These are phyloP conservation scores for Heliangelus exortis DNA, from an alignment of 2,797 vertebrate species.

Conservation along the genomic window DNA sequence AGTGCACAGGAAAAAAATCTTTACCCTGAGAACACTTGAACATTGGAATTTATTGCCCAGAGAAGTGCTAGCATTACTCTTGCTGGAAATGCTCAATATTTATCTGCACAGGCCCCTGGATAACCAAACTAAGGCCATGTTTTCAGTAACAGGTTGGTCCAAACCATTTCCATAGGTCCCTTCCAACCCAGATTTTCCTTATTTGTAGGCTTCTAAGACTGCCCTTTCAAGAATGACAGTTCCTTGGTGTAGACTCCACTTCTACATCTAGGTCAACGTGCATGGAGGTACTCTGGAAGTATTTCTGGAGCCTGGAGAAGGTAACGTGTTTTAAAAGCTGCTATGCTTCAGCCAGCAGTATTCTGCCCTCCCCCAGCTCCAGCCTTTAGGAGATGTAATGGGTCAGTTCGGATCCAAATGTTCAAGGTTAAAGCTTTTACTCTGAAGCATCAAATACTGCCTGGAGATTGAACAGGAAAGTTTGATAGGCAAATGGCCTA, in stretches of 20 bases:
- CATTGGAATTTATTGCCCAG: rapidly evolving
- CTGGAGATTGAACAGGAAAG: neutral
- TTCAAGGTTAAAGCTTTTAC: constrained; percentile 25
- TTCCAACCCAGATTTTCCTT: neutral
- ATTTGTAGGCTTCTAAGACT: neutral
- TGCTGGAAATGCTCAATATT: neutral
- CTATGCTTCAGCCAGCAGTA: neutral
- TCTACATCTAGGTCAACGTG: neutral
- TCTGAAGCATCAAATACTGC: neutral
- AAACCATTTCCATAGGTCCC: neutral
- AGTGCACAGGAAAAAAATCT: neutral
- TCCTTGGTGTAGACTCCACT: neutral
- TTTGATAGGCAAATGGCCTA: neutral
- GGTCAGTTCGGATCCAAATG: neutral
- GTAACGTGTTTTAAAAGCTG: neutral
- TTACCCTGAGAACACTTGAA: neutral
- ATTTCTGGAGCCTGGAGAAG: neutral
- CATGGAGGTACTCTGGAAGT: neutral
- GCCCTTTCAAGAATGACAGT: neutral
- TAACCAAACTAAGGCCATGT: neutral
- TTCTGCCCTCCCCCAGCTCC: neutral
- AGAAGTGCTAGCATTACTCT: neutral
- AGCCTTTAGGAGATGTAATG: neutral
- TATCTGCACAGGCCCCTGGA: neutral
- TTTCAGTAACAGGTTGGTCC: neutral